Evolutionary conservation across 1,140 invertebrate genomes (phyloP), one percentile per base, ranked within the genome.

Genomic region (Caenorhabditis briggsae): DNA sequence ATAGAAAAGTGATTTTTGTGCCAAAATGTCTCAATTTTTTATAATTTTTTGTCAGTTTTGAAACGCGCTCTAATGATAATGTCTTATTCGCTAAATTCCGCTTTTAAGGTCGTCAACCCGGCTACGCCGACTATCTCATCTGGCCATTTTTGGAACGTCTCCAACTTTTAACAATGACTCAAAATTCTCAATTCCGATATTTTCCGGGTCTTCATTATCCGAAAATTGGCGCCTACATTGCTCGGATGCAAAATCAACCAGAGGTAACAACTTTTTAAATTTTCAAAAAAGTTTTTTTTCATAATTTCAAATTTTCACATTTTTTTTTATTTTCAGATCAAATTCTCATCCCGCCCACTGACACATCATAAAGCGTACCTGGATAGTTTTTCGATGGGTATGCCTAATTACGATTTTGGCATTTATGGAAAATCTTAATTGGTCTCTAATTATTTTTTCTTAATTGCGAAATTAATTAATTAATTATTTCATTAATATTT

Each of bases 121-220:
- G 88, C 5, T 89, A 88, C 48, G 87, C 87, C 7, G 88, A 89
- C 48, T 83, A 86, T 50, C 48, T 88, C 65, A 83, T 84, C 6
- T 89, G 88, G 88, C 88, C 88, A 43, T 89, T 89, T 61, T 48
- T 89, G 18, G 88, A 89, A 43, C 61, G 88, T 0, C 70, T 89
- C 2, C 88, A 88, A 82, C 18, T 89, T 33, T 14, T 89, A 11
- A 88, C 86, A n/a, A 64, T 88, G 86, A 74, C 86, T 33, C 83
- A 56, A 18, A 83, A 46, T 46, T 86, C 56, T 11, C 82, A 83
- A 59, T 83, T 87, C 64, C 23, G 82, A 43, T 86, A 89, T 48
- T 88, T 89, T 58, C 88, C 88, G 11, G 88, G 88, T 61, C 61
- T 86, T 56, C 84, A 89, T 20, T 88, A 88, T 55, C 87, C 87